A percentile compares a stretch with the other conserved stretches of the same genome.
Evolutionary conservation across 2,113 vertebrate species (phyloP).

Genomic region (Geococcyx californianus): DNA sequence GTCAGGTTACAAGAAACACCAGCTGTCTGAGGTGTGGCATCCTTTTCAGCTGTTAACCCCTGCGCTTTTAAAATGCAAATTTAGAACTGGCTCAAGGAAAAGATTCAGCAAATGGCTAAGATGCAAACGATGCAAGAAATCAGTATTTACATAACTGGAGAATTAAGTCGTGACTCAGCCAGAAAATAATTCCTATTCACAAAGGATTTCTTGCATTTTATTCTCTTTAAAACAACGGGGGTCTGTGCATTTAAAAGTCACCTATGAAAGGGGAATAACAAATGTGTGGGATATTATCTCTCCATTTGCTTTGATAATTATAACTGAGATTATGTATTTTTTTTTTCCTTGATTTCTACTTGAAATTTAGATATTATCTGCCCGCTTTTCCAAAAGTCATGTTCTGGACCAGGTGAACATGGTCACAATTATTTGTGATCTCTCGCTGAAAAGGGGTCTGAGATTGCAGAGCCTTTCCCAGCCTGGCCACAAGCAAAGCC

Average conservation of each 20-base stretch:
- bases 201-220: background rate
- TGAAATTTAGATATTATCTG: background rate
- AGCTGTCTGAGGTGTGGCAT: background rate
- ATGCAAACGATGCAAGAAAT: background rate
- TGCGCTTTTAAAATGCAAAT: background rate
- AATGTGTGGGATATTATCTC: background rate
- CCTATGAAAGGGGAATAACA: background rate
- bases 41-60: background rate
- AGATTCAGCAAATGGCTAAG: background rate
- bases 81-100: background rate
- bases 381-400: background rate
- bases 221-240: background rate
- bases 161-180: background rate
- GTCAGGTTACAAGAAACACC: background rate
- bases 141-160: background rate
- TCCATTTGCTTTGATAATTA: background rate
- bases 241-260: background rate
- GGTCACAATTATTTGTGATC: background rate
- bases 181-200: background rate
- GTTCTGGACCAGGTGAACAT: background rate
- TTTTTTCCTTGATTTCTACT: background rate
- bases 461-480: background rate
- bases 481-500: background rate
- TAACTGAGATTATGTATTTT: background rate
- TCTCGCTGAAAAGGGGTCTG: background rate